Evolutionary conservation across 2,797 vertebrate genomes (phyloP).

Genomic region (Helostoma temminkii): DNA sequence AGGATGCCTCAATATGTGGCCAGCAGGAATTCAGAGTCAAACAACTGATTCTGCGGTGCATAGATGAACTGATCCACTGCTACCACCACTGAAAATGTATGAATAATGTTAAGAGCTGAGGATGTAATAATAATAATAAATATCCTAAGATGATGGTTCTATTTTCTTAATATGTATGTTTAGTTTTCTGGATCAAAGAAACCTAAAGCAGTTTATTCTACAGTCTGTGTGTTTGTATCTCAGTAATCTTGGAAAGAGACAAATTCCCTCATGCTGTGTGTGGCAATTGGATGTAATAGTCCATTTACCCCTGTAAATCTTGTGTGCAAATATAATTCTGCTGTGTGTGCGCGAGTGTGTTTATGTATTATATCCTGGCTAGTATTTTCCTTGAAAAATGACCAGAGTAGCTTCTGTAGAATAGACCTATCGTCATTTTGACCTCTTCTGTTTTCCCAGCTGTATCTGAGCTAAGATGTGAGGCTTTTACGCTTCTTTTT

Average conservation of each 20-base stretch:
- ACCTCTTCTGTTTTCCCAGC: conserved; percentile 82
- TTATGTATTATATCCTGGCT: conserved; percentile 48
- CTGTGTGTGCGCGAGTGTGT: conserved; percentile 18
- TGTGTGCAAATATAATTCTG: conserved; percentile 55
- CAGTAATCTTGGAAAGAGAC: conserved; percentile 51
- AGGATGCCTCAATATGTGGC: too few relatives aligned
- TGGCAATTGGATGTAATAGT: conserved; percentile 75
- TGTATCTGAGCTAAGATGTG: conserved; percentile 74
- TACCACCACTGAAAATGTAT: background rate
- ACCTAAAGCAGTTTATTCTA: conserved; percentile 40
- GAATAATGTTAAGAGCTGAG: background rate
- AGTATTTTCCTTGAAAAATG: conserved; percentile 65
- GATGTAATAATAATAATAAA: background rate
- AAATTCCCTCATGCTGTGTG: conserved; percentile 68
- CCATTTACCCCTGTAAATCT: conserved; percentile 72
- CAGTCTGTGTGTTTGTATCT: conserved; percentile 45
- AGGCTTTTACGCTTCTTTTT: conserved; percentile 49
- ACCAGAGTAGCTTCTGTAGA: conserved; percentile 65
- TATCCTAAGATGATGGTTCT: conserved; percentile 16
- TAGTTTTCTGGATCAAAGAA: conserved; percentile 46
- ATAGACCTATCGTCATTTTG: conserved; percentile 52
- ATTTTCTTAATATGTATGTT: conserved; percentile 36
- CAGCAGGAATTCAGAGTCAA: too few relatives aligned
- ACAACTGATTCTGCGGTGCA: too few relatives aligned
- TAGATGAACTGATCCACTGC: too few relatives aligned